Conservation (phyloP, 2,113 vertebrate species). For the Aspidoscelis tigris region DNA sequence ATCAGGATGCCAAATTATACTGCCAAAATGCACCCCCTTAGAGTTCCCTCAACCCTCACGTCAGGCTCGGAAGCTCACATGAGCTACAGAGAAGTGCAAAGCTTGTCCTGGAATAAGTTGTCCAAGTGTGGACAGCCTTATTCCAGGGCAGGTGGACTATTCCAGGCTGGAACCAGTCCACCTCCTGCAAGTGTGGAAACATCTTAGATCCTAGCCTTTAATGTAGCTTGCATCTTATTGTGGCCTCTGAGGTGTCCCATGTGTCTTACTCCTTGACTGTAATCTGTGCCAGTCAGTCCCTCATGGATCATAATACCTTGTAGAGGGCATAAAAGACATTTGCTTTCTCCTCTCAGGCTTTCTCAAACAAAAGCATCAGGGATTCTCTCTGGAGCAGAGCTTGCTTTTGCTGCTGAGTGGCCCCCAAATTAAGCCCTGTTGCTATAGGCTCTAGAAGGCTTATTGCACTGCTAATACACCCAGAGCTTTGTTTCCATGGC, state of each 20-base stretch:
- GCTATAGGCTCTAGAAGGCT: conserved; percentile 2
- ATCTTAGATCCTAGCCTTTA: neutral
- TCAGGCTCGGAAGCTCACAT: too few relatives aligned
- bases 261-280: neutral
- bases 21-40: too few relatives aligned
- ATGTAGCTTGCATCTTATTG: neutral
- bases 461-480: neutral
- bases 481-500: neutral
- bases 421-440: neutral
- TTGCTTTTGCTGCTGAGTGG: neutral
- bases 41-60: too few relatives aligned
- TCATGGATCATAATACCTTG: neutral
- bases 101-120: too few relatives aligned
- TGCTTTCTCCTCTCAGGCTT: conserved; percentile 15
- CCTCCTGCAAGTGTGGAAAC: too few relatives aligned
- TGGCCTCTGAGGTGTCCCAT: neutral
- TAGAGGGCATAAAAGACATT: neutral
- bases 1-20: too few relatives aligned
- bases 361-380: neutral
- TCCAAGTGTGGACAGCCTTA: too few relatives aligned
- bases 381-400: neutral
- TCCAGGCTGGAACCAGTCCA: too few relatives aligned
- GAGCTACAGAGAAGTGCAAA: too few relatives aligned
- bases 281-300: neutral
- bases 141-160: too few relatives aligned